phyloP scores from a whole-genome alignment of 2,113 vertebrate species.

The Hippocampus zosterae region DNA sequence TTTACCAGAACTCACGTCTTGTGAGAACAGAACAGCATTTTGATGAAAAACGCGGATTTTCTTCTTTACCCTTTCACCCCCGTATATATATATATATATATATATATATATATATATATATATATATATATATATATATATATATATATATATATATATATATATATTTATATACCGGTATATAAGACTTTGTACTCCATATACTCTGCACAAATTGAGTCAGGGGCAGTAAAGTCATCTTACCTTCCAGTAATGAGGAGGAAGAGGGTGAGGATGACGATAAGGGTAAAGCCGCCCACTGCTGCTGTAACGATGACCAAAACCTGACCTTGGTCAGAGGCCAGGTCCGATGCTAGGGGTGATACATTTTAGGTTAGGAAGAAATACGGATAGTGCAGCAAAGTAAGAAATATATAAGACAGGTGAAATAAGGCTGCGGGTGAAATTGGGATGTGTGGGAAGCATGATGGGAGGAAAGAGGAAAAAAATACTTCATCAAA shows the following conservation, averaged over 20 bases:
- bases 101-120: too few relatives aligned
- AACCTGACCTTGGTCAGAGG: constrained; percentile 89
- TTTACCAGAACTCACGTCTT: neutral
- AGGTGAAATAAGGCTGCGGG: constrained; percentile 1
- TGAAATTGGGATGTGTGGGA: constrained; percentile 1
- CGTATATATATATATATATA: too few relatives aligned
- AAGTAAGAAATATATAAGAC: neutral
- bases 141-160: too few relatives aligned
- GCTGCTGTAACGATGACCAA: constrained; percentile 91
- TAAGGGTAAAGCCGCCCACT: constrained; percentile 90
- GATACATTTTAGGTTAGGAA: neutral
- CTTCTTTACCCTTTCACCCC: neutral
- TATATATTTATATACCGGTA: too few relatives aligned
- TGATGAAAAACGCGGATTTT: neutral
- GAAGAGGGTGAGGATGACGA: constrained; percentile 93
- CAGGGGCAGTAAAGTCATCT: constrained; percentile 29
- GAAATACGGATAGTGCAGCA: neutral
- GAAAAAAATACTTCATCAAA: constrained; percentile 12
- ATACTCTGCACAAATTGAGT: neutral
- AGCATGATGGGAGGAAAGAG: constrained; percentile 9
- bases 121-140: too few relatives aligned
- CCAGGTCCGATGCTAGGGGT: constrained; percentile 85
- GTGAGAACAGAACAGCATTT: neutral
- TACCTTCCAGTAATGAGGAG: constrained; percentile 95
- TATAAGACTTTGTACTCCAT: neutral